phyloP scores from a whole-genome alignment of 2,888 invertebrate genomes.

The Ptychoptera contaminata region DNA sequence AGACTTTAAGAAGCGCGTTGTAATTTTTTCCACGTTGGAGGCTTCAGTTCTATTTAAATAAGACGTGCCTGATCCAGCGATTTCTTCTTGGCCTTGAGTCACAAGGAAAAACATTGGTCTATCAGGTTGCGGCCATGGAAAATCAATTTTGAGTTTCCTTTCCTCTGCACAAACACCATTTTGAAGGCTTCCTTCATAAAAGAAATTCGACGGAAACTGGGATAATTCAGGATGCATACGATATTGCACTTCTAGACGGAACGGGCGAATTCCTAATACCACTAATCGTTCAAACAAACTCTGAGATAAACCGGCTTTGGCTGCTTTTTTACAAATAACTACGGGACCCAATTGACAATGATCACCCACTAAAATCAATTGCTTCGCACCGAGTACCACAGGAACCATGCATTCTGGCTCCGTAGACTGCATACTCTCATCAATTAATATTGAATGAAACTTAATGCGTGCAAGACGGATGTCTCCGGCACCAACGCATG shows the following conservation, averaged over 20 bases:
- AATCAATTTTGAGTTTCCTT: constrained; percentile 81
- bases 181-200: constrained; percentile 96
- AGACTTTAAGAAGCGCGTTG: constrained; percentile 83
- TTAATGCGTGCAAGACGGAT: constrained; percentile 82
- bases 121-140: constrained; percentile 94
- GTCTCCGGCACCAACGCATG: constrained; percentile 97
- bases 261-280: constrained; percentile 91
- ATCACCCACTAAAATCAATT: constrained; percentile 94
- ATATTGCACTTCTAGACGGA: constrained; percentile 94
- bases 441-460: constrained; percentile 91
- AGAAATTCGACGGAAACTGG: constrained; percentile 96
- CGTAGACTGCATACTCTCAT: constrained; percentile 95
- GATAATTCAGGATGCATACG: constrained; percentile 98
- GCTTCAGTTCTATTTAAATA: constrained; percentile 98
- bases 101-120: constrained; percentile 99
- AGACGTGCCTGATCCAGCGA: constrained; percentile 95
- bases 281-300: constrained; percentile 95
- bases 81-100: constrained; percentile 96
- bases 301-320: constrained; percentile 90
- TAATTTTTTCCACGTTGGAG: constrained; percentile 94
- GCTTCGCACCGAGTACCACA: constrained; percentile 91
- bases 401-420: constrained; percentile 99
- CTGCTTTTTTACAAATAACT: constrained; percentile 98
- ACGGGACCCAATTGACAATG: constrained; percentile 98
- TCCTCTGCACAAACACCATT: constrained; percentile 98